Conservation (phyloP, 2,113 vertebrate species). For the Sceloporus tristichus region DNA sequence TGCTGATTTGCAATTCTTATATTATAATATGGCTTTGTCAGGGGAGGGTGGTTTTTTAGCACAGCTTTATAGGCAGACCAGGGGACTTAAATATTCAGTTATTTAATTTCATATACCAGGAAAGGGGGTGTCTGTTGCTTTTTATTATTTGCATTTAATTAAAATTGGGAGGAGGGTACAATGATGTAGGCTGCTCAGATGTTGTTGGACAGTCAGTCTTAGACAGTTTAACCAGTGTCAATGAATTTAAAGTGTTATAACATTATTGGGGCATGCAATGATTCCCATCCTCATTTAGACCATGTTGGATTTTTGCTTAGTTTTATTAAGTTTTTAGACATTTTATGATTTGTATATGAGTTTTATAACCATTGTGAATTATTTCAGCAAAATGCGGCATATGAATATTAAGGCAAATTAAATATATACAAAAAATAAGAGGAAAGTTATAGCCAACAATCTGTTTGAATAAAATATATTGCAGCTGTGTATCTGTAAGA, state of each 20-base stretch:
- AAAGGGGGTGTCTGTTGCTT: neutral
- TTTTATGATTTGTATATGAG: neutral
- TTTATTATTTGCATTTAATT: neutral
- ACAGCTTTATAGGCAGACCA: neutral
- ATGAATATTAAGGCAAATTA: neutral
- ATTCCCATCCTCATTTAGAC: neutral
- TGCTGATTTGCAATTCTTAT: neutral
- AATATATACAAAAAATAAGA: neutral
- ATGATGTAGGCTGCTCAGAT: too few species aligned
- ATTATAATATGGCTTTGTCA: neutral
- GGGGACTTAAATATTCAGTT: too few species aligned
- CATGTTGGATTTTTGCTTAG: neutral
- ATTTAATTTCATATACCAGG: too few species aligned
- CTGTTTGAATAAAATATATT: neutral
- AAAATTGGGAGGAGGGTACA: too few species aligned
- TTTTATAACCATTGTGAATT: neutral
- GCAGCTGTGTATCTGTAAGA: neutral
- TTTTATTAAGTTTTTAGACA: constrained; percentile 1
- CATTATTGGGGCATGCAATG: neutral
- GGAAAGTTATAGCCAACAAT: neutral
- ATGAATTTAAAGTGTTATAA: too few species aligned
- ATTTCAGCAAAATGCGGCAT: neutral
- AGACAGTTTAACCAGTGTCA: too few species aligned
- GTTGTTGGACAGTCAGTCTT: too few species aligned
- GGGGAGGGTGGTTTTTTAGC: neutral